These are phyloP conservation scores for Rousettus leschenaultii DNA, from an alignment of 2,113 vertebrate genomes.

Conservation along the genomic window DNA sequence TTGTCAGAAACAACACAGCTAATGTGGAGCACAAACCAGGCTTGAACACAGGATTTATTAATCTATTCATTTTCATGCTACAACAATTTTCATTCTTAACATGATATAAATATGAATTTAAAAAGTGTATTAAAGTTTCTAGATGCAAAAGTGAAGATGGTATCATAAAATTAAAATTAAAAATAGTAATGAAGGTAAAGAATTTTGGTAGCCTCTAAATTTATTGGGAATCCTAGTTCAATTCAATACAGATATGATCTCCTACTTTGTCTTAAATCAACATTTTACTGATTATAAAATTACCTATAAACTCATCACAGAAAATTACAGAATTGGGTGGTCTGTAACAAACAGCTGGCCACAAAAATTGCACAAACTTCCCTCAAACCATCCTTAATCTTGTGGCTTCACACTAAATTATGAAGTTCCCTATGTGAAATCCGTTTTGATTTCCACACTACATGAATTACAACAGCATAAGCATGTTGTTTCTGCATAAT, in stretches of 20 bases:
- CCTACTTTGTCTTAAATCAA: constrained; percentile 15
- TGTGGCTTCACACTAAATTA: constrained; percentile 24
- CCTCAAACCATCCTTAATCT: not conserved
- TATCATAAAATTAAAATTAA: constrained; percentile 50
- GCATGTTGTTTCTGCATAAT: constrained; percentile 31
- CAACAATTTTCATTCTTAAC: constrained; percentile 35
- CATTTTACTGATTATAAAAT: constrained; percentile 19
- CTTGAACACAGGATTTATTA: not conserved
- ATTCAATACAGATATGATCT: not conserved
- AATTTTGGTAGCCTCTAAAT: constrained; percentile 40
- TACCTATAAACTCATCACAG: constrained; percentile 31
- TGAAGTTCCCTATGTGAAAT: constrained; percentile 59
- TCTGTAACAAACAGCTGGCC: constrained; percentile 8
- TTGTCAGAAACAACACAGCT: constrained; percentile 17
- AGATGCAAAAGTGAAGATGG: constrained; percentile 26
- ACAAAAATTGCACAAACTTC: constrained; percentile 31
- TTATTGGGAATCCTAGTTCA: constrained; percentile 37
- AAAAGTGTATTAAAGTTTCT: constrained; percentile 29
- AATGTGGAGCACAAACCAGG: not conserved
- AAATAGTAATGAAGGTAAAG: constrained; percentile 27
- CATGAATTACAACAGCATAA: constrained; percentile 60
- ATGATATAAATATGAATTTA: constrained; percentile 7
- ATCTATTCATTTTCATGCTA: not conserved
- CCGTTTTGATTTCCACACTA: constrained; percentile 56
- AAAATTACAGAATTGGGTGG: constrained; percentile 49